Evolutionary conservation across 2,888 invertebrate genomes (phyloP).

Genomic region (Melinaea menophilus): DNA sequence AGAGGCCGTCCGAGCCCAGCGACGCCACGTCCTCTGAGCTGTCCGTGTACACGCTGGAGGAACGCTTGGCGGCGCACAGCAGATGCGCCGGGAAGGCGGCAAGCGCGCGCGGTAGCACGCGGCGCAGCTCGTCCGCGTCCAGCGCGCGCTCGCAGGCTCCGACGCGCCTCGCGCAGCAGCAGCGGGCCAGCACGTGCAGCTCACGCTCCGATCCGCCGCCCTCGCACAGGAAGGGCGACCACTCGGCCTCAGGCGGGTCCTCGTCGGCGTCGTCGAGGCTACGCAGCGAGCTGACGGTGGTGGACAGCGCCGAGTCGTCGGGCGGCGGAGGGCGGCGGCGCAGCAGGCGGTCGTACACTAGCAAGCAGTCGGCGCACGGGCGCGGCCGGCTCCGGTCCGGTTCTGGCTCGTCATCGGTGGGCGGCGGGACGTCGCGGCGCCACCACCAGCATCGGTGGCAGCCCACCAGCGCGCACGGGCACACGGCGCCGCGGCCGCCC

Average conservation of each 20-base stretch:
- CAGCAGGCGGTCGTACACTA: constrained; percentile 50
- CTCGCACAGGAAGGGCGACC: constrained; percentile 54
- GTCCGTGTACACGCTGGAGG: constrained; percentile 91
- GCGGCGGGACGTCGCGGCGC: constrained; percentile 38
- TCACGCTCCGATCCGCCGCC: constrained; percentile 42
- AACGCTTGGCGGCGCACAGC: constrained; percentile 77
- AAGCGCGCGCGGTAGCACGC: constrained; percentile 43
- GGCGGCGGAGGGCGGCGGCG: constrained; percentile 53
- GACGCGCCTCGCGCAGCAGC: constrained; percentile 57
- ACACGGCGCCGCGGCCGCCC: constrained; percentile 56
- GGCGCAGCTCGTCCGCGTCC: constrained; percentile 32
- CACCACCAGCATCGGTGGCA: constrained; percentile 70
- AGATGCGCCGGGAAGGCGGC: constrained; percentile 60
- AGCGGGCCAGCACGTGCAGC: constrained; percentile 56
- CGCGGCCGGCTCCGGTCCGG: constrained; percentile 34
- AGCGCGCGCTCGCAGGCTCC: constrained; percentile 54
- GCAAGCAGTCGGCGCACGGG: constrained; percentile 49
- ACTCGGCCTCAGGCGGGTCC: constrained; percentile 31
- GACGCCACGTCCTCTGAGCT: constrained; percentile 92
- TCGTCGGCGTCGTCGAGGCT: constrained; percentile 76
- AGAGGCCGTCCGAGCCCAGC: constrained; percentile 85
- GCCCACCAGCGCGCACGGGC: constrained; percentile 66
- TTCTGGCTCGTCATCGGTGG: constrained; percentile 35
- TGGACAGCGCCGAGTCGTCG: constrained; percentile 75
- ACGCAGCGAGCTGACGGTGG: constrained; percentile 64